A percentile compares a stretch with the other conserved stretches of the same genome.
Conservation (phyloP, 30 jellyfish, hydroid and myxozoan genomes). For the Phacellophora camtschatica region DNA sequence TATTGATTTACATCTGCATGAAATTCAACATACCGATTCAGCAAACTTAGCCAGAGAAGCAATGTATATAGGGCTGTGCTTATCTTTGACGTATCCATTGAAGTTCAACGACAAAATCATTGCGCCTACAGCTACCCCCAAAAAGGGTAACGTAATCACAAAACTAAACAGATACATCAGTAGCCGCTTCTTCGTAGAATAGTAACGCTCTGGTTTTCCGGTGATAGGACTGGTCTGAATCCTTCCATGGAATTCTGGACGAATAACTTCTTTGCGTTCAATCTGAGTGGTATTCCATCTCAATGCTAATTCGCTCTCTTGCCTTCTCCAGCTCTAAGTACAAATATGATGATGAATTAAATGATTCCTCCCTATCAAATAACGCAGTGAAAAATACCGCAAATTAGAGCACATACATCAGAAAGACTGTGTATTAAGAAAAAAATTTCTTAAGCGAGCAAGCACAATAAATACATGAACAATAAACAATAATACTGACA, state of each 20-base stretch:
- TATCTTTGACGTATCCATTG: conserved; percentile 88
- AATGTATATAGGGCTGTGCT: conserved; percentile 83
- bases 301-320: conserved; percentile 82
- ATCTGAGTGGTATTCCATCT: conserved; percentile 75
- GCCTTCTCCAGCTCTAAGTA: conserved; percentile 84
- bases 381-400: too few species aligned
- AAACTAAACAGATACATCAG: conserved; percentile 68
- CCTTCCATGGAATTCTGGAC: conserved; percentile 88
- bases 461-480: too few species aligned
- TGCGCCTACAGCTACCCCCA: conserved; percentile 82
- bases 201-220: conserved; percentile 79
- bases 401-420: too few species aligned
- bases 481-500: too few species aligned
- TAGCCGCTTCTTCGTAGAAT: conserved; percentile 86
- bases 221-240: conserved; percentile 76
- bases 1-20: not conserved
- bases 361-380: too few species aligned
- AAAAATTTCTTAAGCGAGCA: too few species aligned
- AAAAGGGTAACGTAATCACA: conserved; percentile 74
- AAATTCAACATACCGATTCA: conserved; percentile 76
- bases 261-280: conserved; percentile 69
- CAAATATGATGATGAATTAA: not conserved
- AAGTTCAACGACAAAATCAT: conserved; percentile 86
- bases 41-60: conserved; percentile 74
- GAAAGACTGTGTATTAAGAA: too few species aligned